Conservation (phyloP, 2,888 invertebrate genomes). For the Cryptosula pallasiana region DNA sequence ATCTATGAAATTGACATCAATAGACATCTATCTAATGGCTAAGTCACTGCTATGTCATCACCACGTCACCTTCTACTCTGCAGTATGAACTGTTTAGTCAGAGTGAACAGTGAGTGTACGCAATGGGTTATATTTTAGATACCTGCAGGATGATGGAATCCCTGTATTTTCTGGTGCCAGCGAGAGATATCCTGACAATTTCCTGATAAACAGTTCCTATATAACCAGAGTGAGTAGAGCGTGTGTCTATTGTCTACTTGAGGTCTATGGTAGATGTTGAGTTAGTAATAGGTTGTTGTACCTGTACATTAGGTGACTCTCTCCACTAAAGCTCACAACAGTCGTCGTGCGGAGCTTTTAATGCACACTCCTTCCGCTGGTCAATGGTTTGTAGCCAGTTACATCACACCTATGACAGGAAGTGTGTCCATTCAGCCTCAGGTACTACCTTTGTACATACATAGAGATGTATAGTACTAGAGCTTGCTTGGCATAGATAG, state of each 20-base stretch:
- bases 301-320: background rate
- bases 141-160: constrained; percentile 73
- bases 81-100: too few relatives aligned
- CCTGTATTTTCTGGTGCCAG: constrained; percentile 79
- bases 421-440: background rate
- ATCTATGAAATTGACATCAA: too few relatives aligned
- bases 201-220: constrained; percentile 41
- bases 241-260: too few relatives aligned
- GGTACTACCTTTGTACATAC: too few relatives aligned
- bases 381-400: constrained; percentile 51
- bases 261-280: too few relatives aligned
- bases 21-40: too few relatives aligned
- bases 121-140: too few relatives aligned
- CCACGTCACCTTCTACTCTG: too few relatives aligned
- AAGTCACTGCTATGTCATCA: too few relatives aligned
- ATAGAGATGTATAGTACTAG: too few relatives aligned
- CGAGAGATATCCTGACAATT: constrained; percentile 66
- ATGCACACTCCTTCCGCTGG: constrained; percentile 43
- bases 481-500: too few relatives aligned
- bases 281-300: background rate
- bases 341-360: background rate
- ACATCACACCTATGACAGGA: constrained; percentile 47
- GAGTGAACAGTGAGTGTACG: too few relatives aligned
- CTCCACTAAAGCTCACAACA: background rate
- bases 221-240: constrained; percentile 28